These are phyloP conservation scores for Melanotaenia parkinsoni DNA, from an alignment of 2,797 vertebrate genomes.

Conservation along the genomic window DNA sequence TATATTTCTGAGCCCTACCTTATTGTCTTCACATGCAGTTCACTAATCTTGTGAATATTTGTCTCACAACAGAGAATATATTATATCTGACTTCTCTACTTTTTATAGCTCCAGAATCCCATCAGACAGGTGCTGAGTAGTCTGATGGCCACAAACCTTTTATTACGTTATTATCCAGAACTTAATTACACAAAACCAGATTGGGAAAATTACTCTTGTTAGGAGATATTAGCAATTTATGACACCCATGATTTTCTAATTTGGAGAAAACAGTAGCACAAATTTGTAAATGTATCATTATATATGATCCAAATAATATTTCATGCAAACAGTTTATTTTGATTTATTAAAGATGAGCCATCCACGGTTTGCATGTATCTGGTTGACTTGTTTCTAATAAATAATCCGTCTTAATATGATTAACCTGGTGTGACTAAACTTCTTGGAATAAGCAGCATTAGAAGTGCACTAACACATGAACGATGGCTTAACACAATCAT, in stretches of 20 bases:
- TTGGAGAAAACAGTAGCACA: constrained; percentile 12
- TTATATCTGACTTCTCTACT: constrained; percentile 24
- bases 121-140: constrained; percentile 28
- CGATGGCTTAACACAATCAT: constrained; percentile 29
- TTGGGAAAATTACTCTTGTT: constrained; percentile 22
- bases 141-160: constrained; percentile 38
- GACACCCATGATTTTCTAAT: constrained; percentile 29
- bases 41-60: constrained; percentile 45
- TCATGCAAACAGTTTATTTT: constrained; percentile 8
- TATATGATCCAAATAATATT: constrained; percentile 9
- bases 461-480: constrained; percentile 14
- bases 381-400: constrained; percentile 42
- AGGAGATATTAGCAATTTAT: constrained; percentile 29
- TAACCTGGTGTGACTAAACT: constrained; percentile 31
- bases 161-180: constrained; percentile 12
- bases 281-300: constrained; percentile 8
- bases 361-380: constrained; percentile 16
- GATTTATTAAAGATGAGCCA: constrained; percentile 22
- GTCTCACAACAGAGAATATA: constrained; percentile 47
- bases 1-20: constrained; percentile 48
- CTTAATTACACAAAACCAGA: constrained; percentile 27
- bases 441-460: constrained; percentile 31
- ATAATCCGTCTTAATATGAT: constrained; percentile 24
- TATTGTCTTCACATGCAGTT: constrained; percentile 47
- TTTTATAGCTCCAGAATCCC: constrained; percentile 33